A percentile compares a stretch with the other conserved stretches of the same genome.
phyloP scores from a whole-genome alignment of 2,113 vertebrate genomes.

The Heterotis niloticus region DNA sequence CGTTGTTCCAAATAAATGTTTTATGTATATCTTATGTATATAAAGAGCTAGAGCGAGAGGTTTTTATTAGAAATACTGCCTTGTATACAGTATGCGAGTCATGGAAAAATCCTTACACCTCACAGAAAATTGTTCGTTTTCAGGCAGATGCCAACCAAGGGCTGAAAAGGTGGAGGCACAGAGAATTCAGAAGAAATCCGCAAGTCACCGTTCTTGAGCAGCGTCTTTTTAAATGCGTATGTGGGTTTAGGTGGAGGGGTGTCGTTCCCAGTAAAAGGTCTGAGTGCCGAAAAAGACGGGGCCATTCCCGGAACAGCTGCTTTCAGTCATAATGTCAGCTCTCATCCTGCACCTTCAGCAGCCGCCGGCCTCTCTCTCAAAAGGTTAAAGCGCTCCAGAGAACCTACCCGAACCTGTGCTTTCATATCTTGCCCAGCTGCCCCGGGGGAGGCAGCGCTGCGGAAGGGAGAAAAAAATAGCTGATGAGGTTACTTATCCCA shows the following conservation, averaged over 20 bases:
- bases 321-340: slow-evolving; percentile 66
- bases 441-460: slow-evolving; percentile 37
- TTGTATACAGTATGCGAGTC: neutral
- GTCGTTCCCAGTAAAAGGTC: slow-evolving; percentile 54
- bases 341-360: slow-evolving; percentile 64
- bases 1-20: no score
- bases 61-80: no score
- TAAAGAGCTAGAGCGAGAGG: no score
- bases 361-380: slow-evolving; percentile 43
- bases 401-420: slow-evolving; percentile 45
- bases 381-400: slow-evolving; percentile 65
- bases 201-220: neutral
- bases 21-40: no score
- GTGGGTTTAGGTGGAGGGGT: neutral
- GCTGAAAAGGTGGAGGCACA: no score
- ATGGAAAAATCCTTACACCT: neutral
- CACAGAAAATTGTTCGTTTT: neutral
- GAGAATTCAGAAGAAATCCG: neutral
- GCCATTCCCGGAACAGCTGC: slow-evolving; percentile 45
- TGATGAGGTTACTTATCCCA: slow-evolving; percentile 56
- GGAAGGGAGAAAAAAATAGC: slow-evolving; percentile 46
- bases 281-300: slow-evolving; percentile 38
- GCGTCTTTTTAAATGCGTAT: neutral
- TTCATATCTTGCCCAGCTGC: slow-evolving; percentile 31
- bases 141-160: neutral